phyloP scores from a whole-genome alignment of 2,797 vertebrate genomes.

The Pipistrellus kuhlii region DNA sequence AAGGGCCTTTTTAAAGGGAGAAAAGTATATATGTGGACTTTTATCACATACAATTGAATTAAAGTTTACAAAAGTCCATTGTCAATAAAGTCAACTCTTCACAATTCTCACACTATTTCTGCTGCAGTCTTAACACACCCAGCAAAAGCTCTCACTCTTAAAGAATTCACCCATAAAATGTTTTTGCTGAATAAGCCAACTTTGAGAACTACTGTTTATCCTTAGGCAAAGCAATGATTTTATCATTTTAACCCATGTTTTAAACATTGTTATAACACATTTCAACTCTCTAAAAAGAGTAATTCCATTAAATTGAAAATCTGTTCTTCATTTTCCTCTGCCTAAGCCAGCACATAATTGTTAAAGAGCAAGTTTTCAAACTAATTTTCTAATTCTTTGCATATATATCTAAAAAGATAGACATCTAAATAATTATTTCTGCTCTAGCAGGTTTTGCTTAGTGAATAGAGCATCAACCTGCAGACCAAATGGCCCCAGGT shows the following conservation, averaged over 20 bases:
- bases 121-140: neutral
- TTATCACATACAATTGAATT: neutral
- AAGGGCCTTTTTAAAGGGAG: neutral
- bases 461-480: too few species aligned
- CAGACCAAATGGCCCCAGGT: too few species aligned
- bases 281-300: neutral
- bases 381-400: neutral
- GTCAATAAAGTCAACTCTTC: neutral
- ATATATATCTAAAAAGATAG: slow-evolving; percentile 1
- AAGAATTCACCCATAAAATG: neutral
- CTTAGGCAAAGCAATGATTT: neutral
- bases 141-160: neutral
- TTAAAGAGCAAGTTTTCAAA: slow-evolving; percentile 13
- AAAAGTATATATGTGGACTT: neutral
- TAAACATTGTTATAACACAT: neutral
- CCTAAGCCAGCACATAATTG: neutral
- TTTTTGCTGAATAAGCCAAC: neutral
- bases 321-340: neutral
- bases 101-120: slow-evolving; percentile 14
- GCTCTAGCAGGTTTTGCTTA: too few species aligned
- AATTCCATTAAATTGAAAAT: slow-evolving; percentile 16
- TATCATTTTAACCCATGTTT: neutral
- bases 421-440: neutral
- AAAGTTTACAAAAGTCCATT: neutral
- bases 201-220: neutral